phyloP scores from a whole-genome alignment of 2,113 vertebrate species.

The Hemiscyllium ocellatum region DNA sequence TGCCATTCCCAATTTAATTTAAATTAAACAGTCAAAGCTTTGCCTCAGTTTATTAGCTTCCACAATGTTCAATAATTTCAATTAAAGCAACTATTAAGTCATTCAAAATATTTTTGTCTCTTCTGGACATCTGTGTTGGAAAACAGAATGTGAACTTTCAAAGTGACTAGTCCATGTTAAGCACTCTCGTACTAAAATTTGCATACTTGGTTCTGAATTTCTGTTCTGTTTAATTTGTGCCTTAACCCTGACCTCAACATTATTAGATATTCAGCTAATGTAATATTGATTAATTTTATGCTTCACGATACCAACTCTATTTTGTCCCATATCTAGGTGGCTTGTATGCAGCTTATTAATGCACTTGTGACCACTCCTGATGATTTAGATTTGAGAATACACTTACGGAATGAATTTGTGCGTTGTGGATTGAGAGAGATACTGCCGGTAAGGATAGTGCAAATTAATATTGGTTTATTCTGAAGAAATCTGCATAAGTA shows the following conservation, averaged over 20 bases:
- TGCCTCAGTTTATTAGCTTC: neutral
- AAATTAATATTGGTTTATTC: neutral
- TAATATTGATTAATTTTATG: neutral
- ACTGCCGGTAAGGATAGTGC: constrained; percentile 77
- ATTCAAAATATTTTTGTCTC: neutral
- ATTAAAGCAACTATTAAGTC: neutral
- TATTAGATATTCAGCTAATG: neutral
- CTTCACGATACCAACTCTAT: neutral
- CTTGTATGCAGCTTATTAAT: constrained; percentile 99
- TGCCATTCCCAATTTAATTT: neutral
- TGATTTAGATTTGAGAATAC: constrained; percentile 93
- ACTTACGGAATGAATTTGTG: constrained; percentile 99
- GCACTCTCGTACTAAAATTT: neutral
- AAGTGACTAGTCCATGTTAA: neutral
- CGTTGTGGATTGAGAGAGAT: constrained; percentile 90
- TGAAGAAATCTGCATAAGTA: neutral
- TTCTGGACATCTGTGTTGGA: neutral
- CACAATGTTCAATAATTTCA: neutral
- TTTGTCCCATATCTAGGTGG: constrained; percentile 61
- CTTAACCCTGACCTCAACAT: neutral
- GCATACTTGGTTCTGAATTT: neutral
- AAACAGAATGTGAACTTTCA: neutral
- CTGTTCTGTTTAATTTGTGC: neutral
- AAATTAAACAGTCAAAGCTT: neutral
- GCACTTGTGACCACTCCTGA: constrained; percentile 95